Base-by-base conservation (phyloP, 2,797 vertebrate species). In the Thripadectes ignobilis region DNA sequence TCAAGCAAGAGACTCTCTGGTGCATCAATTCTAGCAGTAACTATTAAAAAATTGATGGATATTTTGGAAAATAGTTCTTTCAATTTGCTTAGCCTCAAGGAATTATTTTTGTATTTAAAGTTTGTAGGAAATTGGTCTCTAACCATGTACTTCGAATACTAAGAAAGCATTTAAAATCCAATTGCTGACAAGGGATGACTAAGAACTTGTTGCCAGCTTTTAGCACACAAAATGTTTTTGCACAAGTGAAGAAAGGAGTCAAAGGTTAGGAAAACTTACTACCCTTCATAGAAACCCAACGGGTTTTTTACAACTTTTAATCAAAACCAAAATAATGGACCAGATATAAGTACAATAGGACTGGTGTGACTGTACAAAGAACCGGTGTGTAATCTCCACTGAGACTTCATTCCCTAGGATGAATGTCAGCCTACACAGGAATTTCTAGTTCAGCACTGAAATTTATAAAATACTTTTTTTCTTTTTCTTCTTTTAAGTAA, bases 231-330 rank as follows among this genome's bases (percentile, higher is more conserved):
- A 91, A 58, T n/a, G 16, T 32, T 95, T 89, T 93, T 80, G 41
- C 38, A 72, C 39, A 55, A 74, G 30, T 87, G 38, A 67, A 92
- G 27, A 92, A 96, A 74, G 58, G 54, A 80, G 75, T 83, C 69
- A 91, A 82, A 94, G 87, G 68, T 91, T 91, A 95, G 38, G 27
- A 92, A 97, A 91, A 88, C 77, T 67, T 83, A 87, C 77, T 95
- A 79, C 34, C 41, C 30, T 74, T 87, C 54, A 45, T 22, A 68
- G 61, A 74, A 93, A 83, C 17, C 34, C 24, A 78, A 65, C 29
- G 77, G 27, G 0, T 45, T 84, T 92, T 91, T 85, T 87, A 63
- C 41, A 89, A 21, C 55, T 87, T 95, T 94, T 74, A 89, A 92
- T 93, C 57, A 91, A 93, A 93, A 83, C 9, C 26, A 72, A 91